Percentiles rank a stretch among this genome's conserved stretches.
Evolutionary conservation across 2,113 vertebrate genomes (phyloP).

Genomic region (Zosterops lateralis): DNA sequence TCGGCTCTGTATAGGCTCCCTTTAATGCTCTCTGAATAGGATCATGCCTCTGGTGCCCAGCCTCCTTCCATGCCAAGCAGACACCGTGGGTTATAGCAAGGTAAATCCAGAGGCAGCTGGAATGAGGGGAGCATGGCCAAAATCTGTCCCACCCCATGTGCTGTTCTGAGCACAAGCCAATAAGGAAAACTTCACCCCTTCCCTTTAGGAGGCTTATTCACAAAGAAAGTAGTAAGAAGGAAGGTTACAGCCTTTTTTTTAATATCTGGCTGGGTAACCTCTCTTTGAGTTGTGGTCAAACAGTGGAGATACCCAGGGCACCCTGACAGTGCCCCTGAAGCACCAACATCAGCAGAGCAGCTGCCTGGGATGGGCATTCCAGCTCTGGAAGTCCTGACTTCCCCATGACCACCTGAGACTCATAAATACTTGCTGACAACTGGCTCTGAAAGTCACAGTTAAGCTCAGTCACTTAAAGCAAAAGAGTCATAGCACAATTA

Average conservation of each 20-base stretch:
- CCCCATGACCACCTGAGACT: not conserved
- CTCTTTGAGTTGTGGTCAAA: not conserved
- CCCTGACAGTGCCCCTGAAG: rapidly evolving
- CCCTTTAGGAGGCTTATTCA: not conserved
- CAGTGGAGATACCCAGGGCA: rapidly evolving
- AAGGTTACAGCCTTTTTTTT: not conserved
- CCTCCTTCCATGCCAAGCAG: not conserved
- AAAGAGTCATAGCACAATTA: not conserved
- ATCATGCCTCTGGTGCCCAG: not conserved
- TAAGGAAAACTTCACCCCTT: not conserved
- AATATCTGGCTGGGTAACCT: not conserved
- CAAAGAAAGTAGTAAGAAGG: not conserved
- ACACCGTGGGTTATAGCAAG: rapidly evolving
- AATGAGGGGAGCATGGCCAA: rapidly evolving
- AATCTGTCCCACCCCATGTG: rapidly evolving
- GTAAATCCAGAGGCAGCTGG: not conserved
- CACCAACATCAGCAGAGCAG: not conserved
- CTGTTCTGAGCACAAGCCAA: not conserved
- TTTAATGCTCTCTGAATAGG: not conserved
- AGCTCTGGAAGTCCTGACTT: not conserved
- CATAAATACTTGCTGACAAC: not conserved
- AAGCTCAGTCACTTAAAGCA: not conserved
- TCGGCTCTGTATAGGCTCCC: not conserved
- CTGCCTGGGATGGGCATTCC: not conserved
- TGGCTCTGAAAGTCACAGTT: not conserved